phyloP scores from a whole-genome alignment of 2,888 invertebrate species.

The Nysson spinosus region DNA sequence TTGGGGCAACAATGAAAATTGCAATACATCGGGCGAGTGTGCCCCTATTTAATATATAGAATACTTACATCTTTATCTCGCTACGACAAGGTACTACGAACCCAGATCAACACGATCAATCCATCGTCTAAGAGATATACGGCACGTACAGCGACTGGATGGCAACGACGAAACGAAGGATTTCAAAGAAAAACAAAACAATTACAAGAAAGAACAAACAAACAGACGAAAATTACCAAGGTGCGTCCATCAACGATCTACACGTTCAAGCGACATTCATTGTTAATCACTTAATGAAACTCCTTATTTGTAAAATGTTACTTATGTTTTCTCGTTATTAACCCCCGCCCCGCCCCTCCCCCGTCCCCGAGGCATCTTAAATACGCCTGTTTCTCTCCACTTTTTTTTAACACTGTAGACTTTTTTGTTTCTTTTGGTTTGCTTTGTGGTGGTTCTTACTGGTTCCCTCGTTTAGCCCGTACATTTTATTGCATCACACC shows the following conservation, averaged over 20 bases:
- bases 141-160: conserved; percentile 49
- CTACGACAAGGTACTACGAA: conserved; percentile 57
- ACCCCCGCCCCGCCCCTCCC: no score
- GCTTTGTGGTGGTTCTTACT: conserved; percentile 50
- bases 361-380: conserved; percentile 12
- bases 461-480: conserved; percentile 48
- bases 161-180: conserved; percentile 49
- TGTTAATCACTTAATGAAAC: conserved; percentile 55
- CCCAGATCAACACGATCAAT: conserved; percentile 47
- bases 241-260: conserved; percentile 46
- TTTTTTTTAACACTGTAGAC: conserved; percentile 42
- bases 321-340: conserved; percentile 53
- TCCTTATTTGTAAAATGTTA: conserved; percentile 56
- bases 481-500: conserved; percentile 8
- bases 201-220: conserved; percentile 10
- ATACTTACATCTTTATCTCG: conserved; percentile 59
- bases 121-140: conserved; percentile 42
- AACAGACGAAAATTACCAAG: conserved; percentile 37
- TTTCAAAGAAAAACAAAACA: neutral
- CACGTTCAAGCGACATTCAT: conserved; percentile 59
- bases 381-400: conserved; percentile 16
- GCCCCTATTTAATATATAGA: conserved; percentile 62
- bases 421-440: conserved; percentile 48
- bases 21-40: conserved; percentile 62
- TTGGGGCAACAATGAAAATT: conserved; percentile 12